Percentiles rank a stretch among this genome's conserved stretches.
These are phyloP conservation scores for Idaea aversata DNA, from an alignment of 2,888 invertebrate genomes.

Conservation along the genomic window DNA sequence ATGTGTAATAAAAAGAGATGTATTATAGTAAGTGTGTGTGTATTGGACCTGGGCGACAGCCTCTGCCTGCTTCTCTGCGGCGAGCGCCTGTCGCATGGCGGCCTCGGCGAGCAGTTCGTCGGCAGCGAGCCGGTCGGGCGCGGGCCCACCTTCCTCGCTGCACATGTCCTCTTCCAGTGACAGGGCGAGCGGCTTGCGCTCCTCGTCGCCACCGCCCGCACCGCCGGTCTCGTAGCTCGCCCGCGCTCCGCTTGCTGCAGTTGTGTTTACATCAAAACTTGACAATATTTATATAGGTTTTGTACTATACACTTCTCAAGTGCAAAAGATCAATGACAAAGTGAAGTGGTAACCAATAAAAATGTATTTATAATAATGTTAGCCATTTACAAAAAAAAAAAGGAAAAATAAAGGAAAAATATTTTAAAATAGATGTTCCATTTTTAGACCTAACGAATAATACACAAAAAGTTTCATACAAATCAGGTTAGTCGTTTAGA, in stretches of 20 bases:
- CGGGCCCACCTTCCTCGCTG: slow-evolving; percentile 59
- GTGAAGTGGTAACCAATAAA: not conserved
- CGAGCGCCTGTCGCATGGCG: slow-evolving; percentile 70
- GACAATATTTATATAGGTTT: no score
- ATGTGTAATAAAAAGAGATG: no score
- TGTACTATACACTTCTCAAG: no score
- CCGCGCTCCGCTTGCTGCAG: not conserved
- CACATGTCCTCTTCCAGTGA: slow-evolving; percentile 61
- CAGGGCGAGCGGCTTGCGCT: slow-evolving; percentile 49
- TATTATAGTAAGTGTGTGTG: not conserved
- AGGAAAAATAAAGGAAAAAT: no score
- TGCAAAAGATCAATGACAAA: not conserved
- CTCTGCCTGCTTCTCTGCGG: slow-evolving; percentile 72
- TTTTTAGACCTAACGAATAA: no score
- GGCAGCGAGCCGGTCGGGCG: slow-evolving; percentile 86
- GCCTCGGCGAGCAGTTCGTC: slow-evolving; percentile 82
- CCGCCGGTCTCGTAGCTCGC: slow-evolving; percentile 30
- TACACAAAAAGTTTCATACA: no score
- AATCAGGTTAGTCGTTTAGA: not conserved
- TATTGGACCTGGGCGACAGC: slow-evolving; percentile 41
- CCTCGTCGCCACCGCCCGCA: slow-evolving; percentile 56
- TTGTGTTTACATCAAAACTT: not conserved
- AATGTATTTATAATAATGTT: no score
- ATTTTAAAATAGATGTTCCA: no score
- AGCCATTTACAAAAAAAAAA: no score